Percentiles rank a stretch among this genome's conserved stretches.
Conservation (phyloP, 2,888 invertebrate genomes). For the Caprella mutica region DNA sequence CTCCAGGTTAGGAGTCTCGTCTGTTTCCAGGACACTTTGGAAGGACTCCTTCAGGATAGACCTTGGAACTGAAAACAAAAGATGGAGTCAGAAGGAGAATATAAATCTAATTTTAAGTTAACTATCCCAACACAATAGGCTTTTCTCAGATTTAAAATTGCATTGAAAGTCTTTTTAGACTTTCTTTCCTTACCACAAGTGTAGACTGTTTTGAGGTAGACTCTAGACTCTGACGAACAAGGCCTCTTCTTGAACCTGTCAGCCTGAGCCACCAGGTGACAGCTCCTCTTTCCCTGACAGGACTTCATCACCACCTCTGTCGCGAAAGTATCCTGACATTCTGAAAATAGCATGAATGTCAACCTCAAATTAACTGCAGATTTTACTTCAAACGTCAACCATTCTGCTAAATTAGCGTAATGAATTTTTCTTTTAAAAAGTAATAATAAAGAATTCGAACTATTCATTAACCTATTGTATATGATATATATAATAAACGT, state of each 20-base stretch:
- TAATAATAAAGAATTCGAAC: too few relatives aligned
- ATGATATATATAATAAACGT: too few relatives aligned
- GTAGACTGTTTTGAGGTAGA: constrained; percentile 37
- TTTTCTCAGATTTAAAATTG: too few relatives aligned
- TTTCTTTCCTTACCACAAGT: constrained; percentile 35
- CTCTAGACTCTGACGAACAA: constrained; percentile 34
- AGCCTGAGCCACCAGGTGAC: constrained; percentile 35
- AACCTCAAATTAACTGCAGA: background rate
- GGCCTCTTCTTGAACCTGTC: constrained; percentile 36
- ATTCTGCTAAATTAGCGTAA: too few relatives aligned
- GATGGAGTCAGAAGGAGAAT: too few relatives aligned
- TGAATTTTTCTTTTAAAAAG: too few relatives aligned
- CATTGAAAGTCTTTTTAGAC: background rate
- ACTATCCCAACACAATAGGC: too few relatives aligned
- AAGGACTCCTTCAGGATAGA: constrained; percentile 11
- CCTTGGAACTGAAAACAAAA: constrained; percentile 16
- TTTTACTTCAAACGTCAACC: too few relatives aligned
- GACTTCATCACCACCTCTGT: constrained; percentile 82
- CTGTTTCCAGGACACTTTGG: constrained; percentile 1
- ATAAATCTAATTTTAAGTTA: too few relatives aligned
- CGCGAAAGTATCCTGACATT: constrained; percentile 70
- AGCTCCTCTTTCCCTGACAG: constrained; percentile 40
- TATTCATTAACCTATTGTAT: too few relatives aligned
- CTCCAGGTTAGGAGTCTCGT: background rate
- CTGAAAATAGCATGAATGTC: constrained; percentile 14